A percentile compares a stretch with the other conserved stretches of the same genome.
These are phyloP conservation scores for Allygus modestus DNA, from an alignment of 2,888 invertebrate genomes.

Conservation along the genomic window DNA sequence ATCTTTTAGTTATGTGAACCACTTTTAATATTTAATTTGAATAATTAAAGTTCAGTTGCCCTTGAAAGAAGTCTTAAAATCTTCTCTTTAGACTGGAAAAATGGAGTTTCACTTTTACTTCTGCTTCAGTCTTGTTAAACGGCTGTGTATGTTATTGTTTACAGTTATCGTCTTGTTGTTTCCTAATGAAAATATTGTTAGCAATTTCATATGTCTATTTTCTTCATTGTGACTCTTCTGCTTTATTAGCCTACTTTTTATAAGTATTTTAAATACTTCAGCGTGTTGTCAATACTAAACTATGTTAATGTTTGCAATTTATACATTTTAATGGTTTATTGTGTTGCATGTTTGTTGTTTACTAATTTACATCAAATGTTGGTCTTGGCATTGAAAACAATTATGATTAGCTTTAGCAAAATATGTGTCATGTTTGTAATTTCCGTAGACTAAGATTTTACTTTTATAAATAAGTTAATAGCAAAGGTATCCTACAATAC, in stretches of 20 bases:
- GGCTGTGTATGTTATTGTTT: neutral
- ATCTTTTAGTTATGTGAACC: too few relatives aligned
- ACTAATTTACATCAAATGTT: neutral
- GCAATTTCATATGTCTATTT: neutral
- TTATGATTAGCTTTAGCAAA: neutral
- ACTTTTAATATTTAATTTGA: too few relatives aligned
- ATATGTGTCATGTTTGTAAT: too few relatives aligned
- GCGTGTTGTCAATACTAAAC: neutral
- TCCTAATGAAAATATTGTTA: neutral
- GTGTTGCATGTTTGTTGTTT: neutral
- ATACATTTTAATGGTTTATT: neutral
- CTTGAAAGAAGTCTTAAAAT: too few relatives aligned
- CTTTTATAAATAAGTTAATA: too few relatives aligned
- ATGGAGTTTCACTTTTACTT: neutral
- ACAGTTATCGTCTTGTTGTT: neutral
- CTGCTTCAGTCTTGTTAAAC: neutral
- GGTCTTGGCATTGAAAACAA: too few relatives aligned
- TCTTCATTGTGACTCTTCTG: neutral
- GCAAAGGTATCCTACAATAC: too few relatives aligned
- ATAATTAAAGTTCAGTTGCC: too few relatives aligned
- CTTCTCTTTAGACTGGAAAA: neutral
- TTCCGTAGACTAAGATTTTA: too few relatives aligned
- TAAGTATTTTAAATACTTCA: neutral
- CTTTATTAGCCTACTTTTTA: neutral
- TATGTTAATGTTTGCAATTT: neutral